Conservation (phyloP, 2,113 vertebrate species). For the Poeciliopsis prolifica region DNA sequence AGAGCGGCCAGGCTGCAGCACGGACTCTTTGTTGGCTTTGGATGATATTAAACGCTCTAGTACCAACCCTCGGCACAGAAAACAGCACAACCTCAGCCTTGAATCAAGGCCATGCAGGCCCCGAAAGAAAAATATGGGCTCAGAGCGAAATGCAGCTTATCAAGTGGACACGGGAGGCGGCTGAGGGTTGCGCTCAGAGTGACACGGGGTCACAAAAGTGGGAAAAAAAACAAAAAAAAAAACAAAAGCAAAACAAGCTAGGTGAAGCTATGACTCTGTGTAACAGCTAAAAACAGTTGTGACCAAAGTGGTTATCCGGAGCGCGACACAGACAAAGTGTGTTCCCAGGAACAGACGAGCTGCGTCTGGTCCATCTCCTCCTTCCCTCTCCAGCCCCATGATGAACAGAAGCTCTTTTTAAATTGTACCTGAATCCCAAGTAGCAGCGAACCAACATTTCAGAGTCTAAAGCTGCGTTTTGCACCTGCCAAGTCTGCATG, state of each 20-base stretch:
- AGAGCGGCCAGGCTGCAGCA: slow-evolving; percentile 67
- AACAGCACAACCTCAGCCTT: slow-evolving; percentile 67
- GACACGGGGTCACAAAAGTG: slow-evolving; percentile 60
- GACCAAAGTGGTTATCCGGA: slow-evolving; percentile 62
- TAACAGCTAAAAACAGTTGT: slow-evolving; percentile 62
- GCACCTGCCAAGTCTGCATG: slow-evolving; percentile 73
- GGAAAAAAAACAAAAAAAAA: slow-evolving; percentile 54
- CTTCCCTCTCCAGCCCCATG: slow-evolving; percentile 33
- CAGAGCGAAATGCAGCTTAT: slow-evolving; percentile 74
- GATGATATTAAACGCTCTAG: slow-evolving; percentile 75
- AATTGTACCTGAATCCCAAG: slow-evolving; percentile 50
- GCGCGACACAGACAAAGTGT: slow-evolving; percentile 60
- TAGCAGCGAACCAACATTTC: slow-evolving; percentile 68
- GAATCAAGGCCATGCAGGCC: slow-evolving; percentile 66
- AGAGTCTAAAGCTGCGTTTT: slow-evolving; percentile 66
- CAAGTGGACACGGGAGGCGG: slow-evolving; percentile 75
- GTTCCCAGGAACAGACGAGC: slow-evolving; percentile 50
- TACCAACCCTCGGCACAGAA: slow-evolving; percentile 60
- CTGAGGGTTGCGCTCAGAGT: slow-evolving; percentile 59
- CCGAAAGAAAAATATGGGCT: slow-evolving; percentile 73
- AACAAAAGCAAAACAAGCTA: slow-evolving; percentile 47
- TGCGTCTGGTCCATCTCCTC: slow-evolving; percentile 50
- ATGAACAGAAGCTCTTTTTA: slow-evolving; percentile 41
- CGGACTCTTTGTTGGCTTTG: slow-evolving; percentile 75
- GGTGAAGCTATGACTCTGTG: slow-evolving; percentile 55